A percentile compares a stretch with the other conserved stretches of the same genome.
Evolutionary conservation across 1,140 invertebrate species (phyloP).

Genomic region (Scaptodrosophila lebanonensis): DNA sequence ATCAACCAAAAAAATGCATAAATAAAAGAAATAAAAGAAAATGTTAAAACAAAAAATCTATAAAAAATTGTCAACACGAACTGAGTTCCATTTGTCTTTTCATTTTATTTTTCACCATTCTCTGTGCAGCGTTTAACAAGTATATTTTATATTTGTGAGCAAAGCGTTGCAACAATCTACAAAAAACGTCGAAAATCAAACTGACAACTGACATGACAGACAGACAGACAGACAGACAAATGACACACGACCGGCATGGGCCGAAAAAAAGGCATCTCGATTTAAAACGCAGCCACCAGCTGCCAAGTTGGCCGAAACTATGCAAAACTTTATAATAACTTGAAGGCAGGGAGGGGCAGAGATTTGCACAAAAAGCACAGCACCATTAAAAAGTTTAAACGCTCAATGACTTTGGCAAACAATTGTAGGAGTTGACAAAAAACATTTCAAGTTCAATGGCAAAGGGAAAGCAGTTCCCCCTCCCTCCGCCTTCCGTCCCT

Average conservation of each 20-base stretch:
- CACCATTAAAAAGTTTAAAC: slow-evolving; percentile 27
- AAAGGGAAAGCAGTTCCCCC: too few relatives aligned
- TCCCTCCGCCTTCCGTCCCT: too few relatives aligned
- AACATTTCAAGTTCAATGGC: slow-evolving; percentile 65
- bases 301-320: slow-evolving; percentile 14
- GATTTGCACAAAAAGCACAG: slow-evolving; percentile 4
- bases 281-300: slow-evolving; percentile 32
- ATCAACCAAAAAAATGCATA: slow-evolving; percentile 12
- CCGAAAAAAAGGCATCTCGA: slow-evolving; percentile 58
- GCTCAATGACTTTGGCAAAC: slow-evolving; percentile 56
- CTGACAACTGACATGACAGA: slow-evolving; percentile 73
- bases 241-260: slow-evolving; percentile 58
- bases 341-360: too few relatives aligned
- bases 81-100: slow-evolving; percentile 52
- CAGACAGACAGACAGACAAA: too few relatives aligned
- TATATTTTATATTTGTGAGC: slow-evolving; percentile 30
- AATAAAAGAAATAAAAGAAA: too few relatives aligned
- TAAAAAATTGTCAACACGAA: slow-evolving; percentile 53
- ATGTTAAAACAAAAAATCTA: slow-evolving; percentile 20
- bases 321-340: slow-evolving; percentile 61
- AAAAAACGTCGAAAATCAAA: slow-evolving; percentile 64
- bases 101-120: slow-evolving; percentile 49
- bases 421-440: slow-evolving; percentile 44
- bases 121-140: too few relatives aligned
- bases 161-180: slow-evolving; percentile 55